A percentile compares a stretch with the other conserved stretches of the same genome.
phyloP scores from a whole-genome alignment of 1,140 invertebrate species.

The Polyergus mexicanus region DNA sequence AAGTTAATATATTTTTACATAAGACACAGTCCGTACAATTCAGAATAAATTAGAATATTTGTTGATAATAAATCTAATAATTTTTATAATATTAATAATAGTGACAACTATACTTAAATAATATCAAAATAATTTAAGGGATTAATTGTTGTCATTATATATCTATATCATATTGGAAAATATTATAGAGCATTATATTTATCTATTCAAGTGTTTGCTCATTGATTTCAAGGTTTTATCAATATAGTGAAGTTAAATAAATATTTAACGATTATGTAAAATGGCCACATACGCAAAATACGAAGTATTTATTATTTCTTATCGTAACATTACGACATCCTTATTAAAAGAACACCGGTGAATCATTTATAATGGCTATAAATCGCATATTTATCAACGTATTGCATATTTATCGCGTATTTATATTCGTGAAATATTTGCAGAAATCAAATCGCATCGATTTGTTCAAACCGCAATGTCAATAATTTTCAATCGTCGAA shows the following conservation, averaged over 20 bases:
- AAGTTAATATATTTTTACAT: not conserved
- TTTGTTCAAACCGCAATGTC: too few species aligned
- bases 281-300: not conserved
- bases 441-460: too few species aligned
- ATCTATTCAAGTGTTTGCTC: not conserved
- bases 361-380: not conserved
- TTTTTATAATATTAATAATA: not conserved
- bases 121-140: not conserved
- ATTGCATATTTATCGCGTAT: too few species aligned
- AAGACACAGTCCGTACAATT: not conserved
- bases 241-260: not conserved
- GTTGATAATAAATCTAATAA: not conserved
- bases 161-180: not conserved
- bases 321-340: not conserved
- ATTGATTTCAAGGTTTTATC: constrained; percentile 6
- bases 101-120: not conserved
- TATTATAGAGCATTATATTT: not conserved
- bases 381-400: too few species aligned
- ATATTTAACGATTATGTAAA: not conserved
- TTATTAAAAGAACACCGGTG: not conserved
- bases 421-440: too few species aligned
- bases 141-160: not conserved
- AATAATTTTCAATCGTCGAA: too few species aligned
- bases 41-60: not conserved
- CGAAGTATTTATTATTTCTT: not conserved